phyloP scores from a whole-genome alignment of 2,797 vertebrate species.

The Zalophus californianus region DNA sequence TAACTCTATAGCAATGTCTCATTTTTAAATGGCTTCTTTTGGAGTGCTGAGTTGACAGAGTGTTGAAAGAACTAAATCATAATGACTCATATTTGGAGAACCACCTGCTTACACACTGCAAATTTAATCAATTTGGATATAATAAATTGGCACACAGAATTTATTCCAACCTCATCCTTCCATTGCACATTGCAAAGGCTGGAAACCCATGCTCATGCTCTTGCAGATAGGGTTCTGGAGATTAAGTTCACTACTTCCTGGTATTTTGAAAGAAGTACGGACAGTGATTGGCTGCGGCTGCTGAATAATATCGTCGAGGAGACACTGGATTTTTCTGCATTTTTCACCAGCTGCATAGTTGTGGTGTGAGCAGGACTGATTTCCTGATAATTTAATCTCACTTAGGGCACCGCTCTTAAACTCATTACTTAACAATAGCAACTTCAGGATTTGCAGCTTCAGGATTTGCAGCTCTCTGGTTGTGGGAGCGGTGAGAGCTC shows the following conservation, averaged over 20 bases:
- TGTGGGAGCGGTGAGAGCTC: background rate
- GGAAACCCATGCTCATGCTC: background rate
- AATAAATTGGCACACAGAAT: constrained; percentile 31
- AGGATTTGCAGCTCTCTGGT: background rate
- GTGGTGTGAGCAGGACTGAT: background rate
- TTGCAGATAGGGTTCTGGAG: background rate
- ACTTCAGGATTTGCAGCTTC: background rate
- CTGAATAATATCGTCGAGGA: background rate
- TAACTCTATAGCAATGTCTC: background rate
- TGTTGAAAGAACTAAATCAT: constrained; percentile 37
- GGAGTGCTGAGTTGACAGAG: constrained; percentile 45
- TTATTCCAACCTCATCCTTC: constrained; percentile 1
- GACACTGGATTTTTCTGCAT: background rate
- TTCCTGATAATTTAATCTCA: background rate
- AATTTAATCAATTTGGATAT: constrained; percentile 71
- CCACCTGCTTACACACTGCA: constrained; percentile 49
- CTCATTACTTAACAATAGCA: background rate
- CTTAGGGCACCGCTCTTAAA: background rate
- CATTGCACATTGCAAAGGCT: background rate
- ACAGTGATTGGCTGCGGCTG: background rate
- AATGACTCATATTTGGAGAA: constrained; percentile 72
- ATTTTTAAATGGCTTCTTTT: constrained; percentile 65
- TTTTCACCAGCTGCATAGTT: background rate
- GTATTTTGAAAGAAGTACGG: background rate
- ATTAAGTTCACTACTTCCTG: background rate